A percentile compares a stretch with the other conserved stretches of the same genome.
Evolutionary conservation across 2,113 vertebrate species (phyloP).

Genomic region (Gopherus evgoodei): DNA sequence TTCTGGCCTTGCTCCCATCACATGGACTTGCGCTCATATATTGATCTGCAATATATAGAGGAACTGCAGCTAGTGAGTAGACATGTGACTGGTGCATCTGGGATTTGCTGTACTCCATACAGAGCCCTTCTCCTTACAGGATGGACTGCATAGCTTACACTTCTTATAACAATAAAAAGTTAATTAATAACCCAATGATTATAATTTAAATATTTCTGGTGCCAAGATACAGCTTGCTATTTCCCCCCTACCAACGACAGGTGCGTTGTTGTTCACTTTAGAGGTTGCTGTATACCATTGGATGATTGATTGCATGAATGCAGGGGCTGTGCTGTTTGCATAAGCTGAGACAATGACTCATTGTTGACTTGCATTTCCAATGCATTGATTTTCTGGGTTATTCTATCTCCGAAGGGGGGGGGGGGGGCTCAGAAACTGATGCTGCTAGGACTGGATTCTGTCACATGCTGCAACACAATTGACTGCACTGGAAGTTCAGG

Average conservation of each 20-base stretch:
- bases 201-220: background rate
- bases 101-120: background rate
- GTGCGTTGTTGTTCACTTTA: accelerated
- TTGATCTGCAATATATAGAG: background rate
- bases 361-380: accelerated
- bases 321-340: accelerated
- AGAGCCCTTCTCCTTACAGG: background rate
- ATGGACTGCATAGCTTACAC: background rate
- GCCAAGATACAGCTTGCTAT: background rate
- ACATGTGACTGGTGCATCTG: background rate
- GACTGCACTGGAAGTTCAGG: background rate
- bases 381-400: background rate
- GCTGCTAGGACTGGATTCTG: background rate
- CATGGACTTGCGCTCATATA: background rate
- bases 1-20: background rate
- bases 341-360: accelerated
- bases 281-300: background rate
- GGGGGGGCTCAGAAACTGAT: background rate
- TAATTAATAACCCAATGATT: background rate
- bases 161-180: background rate
- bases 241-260: accelerated
- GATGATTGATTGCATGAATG: background rate
- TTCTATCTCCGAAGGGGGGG: background rate
- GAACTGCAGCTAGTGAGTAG: background rate
- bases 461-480: background rate